Base-by-base conservation (phyloP, 2,113 vertebrate species). In the Nerophis ophidion region DNA sequence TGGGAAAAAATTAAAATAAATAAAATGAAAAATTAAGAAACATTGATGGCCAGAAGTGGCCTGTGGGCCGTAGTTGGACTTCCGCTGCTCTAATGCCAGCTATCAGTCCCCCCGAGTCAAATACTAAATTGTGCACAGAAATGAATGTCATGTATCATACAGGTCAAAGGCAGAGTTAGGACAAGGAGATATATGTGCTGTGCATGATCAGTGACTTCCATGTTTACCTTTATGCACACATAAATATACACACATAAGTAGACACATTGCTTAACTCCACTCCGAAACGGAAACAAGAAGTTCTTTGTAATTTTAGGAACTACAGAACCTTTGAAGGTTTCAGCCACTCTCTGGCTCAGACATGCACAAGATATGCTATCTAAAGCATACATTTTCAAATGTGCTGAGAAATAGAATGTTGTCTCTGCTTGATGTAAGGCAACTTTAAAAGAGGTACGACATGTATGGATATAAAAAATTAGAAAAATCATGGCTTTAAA, bases 51-150 rank as follows among this genome's bases (percentile, higher is more conserved):
- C 26, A 26, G 26, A 26, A 26, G 26, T 26, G 26, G 26, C 26
- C 26, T 26, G 26, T 26, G 26, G 26, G 26, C 26, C 2, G 26
- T 26, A 26, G 26, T 26, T 26, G 26, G 26, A 26, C 26, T 26
- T 3, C 26, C 26, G 26, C 26, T 26, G 26, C 59, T 66, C 72
- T 68, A 64, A 64, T 64, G 62, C 49, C 5, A 15, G 53, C 60
- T 48, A 60, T 48, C 59, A 50, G 55, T 48, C 7, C 19, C 34
- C n/a, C 36, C 35, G 34, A 46, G 54, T 10, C 47, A 70, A 46
- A 48, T 64, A 72, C 19, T 64, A 60, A 78, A 77, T 66, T 63
- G 58, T 56, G 63, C 3, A 14, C 14, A 10, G 35, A 71, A 62
- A 33, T 35, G 40, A 42, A 46, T 64, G 50, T 59, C 40, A 61